Conservation (phyloP, 92 coral and sea anemone genomes). For the Paragorgia papillata region DNA sequence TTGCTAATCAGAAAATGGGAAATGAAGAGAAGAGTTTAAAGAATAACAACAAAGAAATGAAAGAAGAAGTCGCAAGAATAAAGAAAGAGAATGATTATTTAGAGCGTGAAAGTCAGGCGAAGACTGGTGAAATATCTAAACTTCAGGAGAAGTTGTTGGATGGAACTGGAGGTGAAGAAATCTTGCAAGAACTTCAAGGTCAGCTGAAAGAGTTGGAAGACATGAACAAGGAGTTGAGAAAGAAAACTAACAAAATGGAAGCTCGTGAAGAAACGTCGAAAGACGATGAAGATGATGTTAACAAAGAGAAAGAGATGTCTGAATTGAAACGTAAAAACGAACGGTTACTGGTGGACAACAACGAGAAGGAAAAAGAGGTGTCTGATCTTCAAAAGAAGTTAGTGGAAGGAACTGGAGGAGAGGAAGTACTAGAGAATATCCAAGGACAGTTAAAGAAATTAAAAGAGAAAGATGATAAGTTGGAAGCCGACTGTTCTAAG, state of each 20-base stretch:
- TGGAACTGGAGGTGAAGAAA: conserved; percentile 15
- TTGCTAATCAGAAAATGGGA: too few relatives aligned
- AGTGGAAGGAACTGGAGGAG: conserved; percentile 41
- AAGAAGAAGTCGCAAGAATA: too few relatives aligned
- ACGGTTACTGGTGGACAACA: neutral
- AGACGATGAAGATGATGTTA: conserved; percentile 65
- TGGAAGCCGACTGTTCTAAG: conserved; percentile 43
- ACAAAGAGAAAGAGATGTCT: conserved; percentile 47
- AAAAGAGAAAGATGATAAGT: conserved; percentile 55
- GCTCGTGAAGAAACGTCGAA: conserved; percentile 69
- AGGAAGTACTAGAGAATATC: conserved; percentile 56
- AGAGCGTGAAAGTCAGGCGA: conserved; percentile 30
- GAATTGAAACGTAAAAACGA: conserved; percentile 64
- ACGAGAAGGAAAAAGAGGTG: neutral
- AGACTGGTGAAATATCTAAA: neutral
- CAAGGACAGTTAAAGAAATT: conserved; percentile 58
- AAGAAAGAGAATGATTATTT: conserved; percentile 71
- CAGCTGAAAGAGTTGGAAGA: conserved; percentile 2
- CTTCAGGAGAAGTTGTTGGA: conserved; percentile 11
- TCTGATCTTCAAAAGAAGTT: conserved; percentile 5
- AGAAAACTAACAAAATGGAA: conserved; percentile 2
- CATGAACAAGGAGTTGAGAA: conserved; percentile 10
- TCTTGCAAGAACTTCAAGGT: neutral
- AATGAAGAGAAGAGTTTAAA: too few relatives aligned
- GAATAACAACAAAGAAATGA: too few relatives aligned